Percentiles rank a stretch among this genome's conserved stretches.
Evolutionary conservation across 2,797 vertebrate genomes (phyloP).

Genomic region (Ficedula albicollis): DNA sequence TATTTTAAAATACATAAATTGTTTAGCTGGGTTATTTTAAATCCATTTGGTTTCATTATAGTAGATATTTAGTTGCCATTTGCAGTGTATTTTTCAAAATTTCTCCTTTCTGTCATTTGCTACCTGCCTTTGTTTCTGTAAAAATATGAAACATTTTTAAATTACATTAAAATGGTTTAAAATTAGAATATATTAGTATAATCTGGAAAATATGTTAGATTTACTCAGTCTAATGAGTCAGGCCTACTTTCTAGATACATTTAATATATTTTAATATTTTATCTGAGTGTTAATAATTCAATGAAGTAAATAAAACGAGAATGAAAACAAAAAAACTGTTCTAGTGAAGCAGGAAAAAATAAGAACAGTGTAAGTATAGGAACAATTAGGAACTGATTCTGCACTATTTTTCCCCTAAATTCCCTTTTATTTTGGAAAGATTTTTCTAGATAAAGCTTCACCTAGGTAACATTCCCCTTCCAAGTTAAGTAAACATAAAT

Average conservation of each 20-base stretch:
- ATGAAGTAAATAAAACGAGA: background rate
- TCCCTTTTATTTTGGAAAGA: background rate
- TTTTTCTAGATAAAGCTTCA: background rate
- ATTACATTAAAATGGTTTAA: slow-evolving; percentile 17
- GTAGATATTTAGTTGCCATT: background rate
- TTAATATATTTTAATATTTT: background rate
- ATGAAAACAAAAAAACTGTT: background rate
- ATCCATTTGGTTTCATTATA: slow-evolving; percentile 27
- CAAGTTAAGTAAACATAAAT: background rate
- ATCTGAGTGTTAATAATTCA: background rate
- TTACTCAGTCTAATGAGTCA: background rate
- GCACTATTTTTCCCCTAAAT: background rate
- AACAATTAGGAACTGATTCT: background rate
- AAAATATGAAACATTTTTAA: background rate
- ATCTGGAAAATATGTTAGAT: slow-evolving; percentile 17
- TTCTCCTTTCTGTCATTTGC: slow-evolving; percentile 2
- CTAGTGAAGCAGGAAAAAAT: background rate
- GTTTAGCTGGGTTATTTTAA: slow-evolving; percentile 42
- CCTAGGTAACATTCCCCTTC: background rate
- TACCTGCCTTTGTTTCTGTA: background rate
- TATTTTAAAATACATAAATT: slow-evolving; percentile 10
- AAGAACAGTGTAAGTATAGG: background rate
- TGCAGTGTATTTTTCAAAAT: background rate
- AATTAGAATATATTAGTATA: slow-evolving; percentile 5
- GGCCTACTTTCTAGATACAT: background rate